A percentile compares a stretch with the other conserved stretches of the same genome.
These are phyloP conservation scores for Lumbricus terrestris DNA, from an alignment of 2,888 invertebrate genomes.

Conservation along the genomic window DNA sequence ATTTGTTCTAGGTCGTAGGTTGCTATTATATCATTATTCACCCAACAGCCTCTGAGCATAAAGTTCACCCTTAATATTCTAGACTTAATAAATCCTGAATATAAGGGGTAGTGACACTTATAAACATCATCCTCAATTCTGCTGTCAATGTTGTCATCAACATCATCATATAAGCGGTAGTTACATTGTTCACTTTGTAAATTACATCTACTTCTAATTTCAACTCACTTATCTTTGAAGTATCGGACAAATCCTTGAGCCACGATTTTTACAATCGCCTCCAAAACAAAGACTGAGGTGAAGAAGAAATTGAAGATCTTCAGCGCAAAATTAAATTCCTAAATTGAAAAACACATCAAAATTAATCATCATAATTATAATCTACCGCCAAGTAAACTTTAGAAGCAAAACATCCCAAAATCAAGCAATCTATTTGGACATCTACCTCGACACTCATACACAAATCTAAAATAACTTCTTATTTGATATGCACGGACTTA, in stretches of 20 bases:
- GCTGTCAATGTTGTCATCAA: neutral
- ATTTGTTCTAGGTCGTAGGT: no score
- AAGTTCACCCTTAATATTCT: no score
- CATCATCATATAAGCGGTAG: neutral
- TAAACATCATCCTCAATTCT: neutral
- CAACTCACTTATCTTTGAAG: conserved; percentile 78
- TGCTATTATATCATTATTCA: no score
- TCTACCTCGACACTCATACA: neutral
- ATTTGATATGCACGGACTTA: neutral
- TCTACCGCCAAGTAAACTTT: neutral
- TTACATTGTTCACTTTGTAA: neutral
- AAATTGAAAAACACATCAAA: neutral
- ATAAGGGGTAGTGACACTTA: no score
- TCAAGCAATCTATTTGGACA: neutral
- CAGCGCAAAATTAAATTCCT: conserved; percentile 83
- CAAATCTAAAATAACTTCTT: neutral
- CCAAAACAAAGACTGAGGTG: conserved; percentile 96
- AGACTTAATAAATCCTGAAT: no score
- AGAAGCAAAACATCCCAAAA: no score
- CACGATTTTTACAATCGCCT: conserved; percentile 91
- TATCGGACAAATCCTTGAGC: conserved; percentile 88
- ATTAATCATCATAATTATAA: neutral
- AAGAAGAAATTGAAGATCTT: conserved; percentile 99
- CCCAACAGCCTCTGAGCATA: no score
- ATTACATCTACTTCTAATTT: neutral